Conservation (phyloP, 2,797 vertebrate genomes). For the Pampus argenteus region DNA sequence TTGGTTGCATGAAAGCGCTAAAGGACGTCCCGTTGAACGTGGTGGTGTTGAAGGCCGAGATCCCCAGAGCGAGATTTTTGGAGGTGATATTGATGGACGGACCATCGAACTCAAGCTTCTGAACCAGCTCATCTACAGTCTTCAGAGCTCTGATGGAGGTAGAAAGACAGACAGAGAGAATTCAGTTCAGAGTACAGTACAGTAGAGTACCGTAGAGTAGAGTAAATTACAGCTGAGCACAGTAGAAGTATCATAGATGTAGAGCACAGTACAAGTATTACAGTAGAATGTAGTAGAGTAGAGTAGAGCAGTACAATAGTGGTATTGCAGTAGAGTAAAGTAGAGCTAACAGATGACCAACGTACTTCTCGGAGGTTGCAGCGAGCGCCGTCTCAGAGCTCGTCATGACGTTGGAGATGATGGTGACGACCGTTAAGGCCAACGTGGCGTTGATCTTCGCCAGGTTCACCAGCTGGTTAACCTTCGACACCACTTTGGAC, state of each 20-base stretch:
- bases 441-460: slow-evolving; percentile 90
- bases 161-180: background rate
- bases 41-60: slow-evolving; percentile 86
- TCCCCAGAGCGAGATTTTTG: slow-evolving; percentile 89
- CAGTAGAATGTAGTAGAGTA: background rate
- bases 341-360: no score
- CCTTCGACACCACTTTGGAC: slow-evolving; percentile 89
- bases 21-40: slow-evolving; percentile 88
- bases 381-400: slow-evolving; percentile 86
- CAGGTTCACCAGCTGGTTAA: slow-evolving; percentile 91
- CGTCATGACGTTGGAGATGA: slow-evolving; percentile 96
- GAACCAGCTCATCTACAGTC: slow-evolving; percentile 92
- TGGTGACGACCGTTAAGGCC: slow-evolving; percentile 90
- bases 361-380: slow-evolving; percentile 89
- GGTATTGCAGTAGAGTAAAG: background rate
- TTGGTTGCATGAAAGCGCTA: slow-evolving; percentile 87
- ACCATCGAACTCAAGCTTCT: slow-evolving; percentile 92
- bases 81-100: slow-evolving; percentile 89
- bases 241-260: background rate
- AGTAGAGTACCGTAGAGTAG: background rate
- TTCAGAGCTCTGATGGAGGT: slow-evolving; percentile 87
- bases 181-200: no score
- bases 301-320: background rate
- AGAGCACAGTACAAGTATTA: background rate
- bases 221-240: no score